These are phyloP conservation scores for Mohoua ochrocephala DNA, from an alignment of 2,113 vertebrate genomes.

Conservation along the genomic window DNA sequence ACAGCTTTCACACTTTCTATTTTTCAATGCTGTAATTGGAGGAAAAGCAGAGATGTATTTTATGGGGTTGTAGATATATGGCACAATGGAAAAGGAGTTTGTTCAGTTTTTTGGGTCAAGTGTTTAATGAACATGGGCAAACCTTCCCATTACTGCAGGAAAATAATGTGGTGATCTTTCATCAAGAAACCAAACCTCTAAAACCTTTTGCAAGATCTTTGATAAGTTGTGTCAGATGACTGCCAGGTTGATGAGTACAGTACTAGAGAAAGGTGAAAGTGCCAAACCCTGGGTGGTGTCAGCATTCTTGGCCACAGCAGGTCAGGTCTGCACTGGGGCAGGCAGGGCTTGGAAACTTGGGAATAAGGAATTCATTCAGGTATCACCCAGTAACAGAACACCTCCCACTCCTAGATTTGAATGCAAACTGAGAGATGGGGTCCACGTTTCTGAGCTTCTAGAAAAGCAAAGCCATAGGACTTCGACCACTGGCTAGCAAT, in stretches of 20 bases:
- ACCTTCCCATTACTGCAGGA: not conserved
- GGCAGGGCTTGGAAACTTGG: not conserved
- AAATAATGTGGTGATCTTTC: not conserved
- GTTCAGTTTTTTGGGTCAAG: not conserved
- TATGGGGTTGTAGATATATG: not conserved
- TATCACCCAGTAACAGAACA: not conserved
- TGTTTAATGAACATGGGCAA: not conserved
- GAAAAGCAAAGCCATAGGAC: not conserved
- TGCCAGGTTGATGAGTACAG: not conserved
- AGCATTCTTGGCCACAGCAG: not conserved
- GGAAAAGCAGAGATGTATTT: not conserved
- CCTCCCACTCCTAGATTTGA: not conserved
- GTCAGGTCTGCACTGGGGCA: rapidly evolving
- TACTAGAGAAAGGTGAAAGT: not conserved
- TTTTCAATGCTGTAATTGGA: not conserved
- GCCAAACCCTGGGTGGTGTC: not conserved
- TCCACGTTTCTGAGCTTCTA: rapidly evolving
- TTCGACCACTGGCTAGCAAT: not conserved
- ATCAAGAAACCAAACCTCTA: not conserved
- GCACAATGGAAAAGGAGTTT: not conserved
- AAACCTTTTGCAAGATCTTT: not conserved
- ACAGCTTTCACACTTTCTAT: rapidly evolving
- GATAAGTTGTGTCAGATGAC: not conserved
- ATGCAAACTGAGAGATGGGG: not conserved
- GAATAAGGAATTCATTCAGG: not conserved